Percentiles rank a stretch among this genome's conserved stretches.
Conservation (phyloP, 2,888 invertebrate species). For the Aphodius sticticus region DNA sequence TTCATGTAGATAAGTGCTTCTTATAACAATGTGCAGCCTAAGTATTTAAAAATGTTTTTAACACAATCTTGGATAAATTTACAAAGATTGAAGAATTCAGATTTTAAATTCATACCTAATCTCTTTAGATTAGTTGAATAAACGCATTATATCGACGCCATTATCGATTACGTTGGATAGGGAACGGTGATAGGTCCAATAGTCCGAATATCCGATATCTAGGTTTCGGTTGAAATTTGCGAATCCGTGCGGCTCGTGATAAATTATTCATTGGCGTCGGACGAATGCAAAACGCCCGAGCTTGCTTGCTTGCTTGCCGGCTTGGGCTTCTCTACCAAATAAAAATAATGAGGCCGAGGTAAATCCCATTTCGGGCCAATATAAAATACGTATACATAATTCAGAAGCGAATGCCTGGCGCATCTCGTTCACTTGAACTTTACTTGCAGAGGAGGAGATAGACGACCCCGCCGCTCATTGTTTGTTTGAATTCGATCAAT, state of each 20-base stretch:
- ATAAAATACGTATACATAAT: conserved; percentile 26
- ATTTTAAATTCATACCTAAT: no score
- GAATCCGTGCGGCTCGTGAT: background rate
- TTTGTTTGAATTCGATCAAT: conserved; percentile 19
- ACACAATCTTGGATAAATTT: no score
- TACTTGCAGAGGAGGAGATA: background rate
- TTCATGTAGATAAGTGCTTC: no score
- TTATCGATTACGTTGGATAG: background rate
- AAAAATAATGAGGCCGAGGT: conserved; percentile 24
- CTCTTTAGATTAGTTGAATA: no score
- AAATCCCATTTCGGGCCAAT: conserved; percentile 24
- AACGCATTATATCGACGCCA: background rate
- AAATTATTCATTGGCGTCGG: background rate
- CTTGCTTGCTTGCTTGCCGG: background rate
- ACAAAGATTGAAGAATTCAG: no score
- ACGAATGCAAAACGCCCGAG: background rate
- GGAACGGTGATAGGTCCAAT: background rate
- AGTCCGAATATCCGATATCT: background rate
- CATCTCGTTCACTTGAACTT: background rate
- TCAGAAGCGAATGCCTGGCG: background rate
- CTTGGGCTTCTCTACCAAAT: background rate
- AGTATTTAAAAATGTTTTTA: no score
- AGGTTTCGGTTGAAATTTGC: background rate
- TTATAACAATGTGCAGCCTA: no score
- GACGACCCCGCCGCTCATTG: background rate